Evolutionary conservation across 2,797 vertebrate genomes (phyloP).

Genomic region (Coregonus sp.): DNA sequence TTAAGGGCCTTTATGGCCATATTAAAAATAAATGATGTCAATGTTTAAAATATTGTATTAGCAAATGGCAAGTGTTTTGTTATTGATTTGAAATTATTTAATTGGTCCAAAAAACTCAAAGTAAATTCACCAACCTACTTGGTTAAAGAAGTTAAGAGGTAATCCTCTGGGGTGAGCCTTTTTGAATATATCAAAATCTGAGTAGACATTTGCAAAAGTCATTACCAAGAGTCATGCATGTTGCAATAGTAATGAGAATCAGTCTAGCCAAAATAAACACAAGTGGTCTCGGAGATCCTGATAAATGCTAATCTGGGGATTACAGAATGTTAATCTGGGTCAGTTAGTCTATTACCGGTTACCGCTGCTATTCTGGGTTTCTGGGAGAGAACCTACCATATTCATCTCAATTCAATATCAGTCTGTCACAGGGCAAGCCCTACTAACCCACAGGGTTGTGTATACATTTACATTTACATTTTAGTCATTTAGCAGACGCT

Average conservation of each 20-base stretch:
- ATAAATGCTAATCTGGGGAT: slow-evolving; percentile 71
- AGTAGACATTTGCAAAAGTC: neutral
- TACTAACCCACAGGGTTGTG: neutral
- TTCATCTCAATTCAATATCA: neutral
- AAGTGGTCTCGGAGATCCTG: slow-evolving; percentile 54
- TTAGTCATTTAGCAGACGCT: too few species aligned
- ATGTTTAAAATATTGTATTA: slow-evolving; percentile 5
- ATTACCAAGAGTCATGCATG: slow-evolving; percentile 6
- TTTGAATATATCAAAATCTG: neutral
- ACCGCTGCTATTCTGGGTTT: slow-evolving; percentile 13
- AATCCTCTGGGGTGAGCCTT: neutral
- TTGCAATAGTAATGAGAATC: slow-evolving; percentile 40
- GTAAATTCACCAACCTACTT: neutral
- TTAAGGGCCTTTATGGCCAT: slow-evolving; percentile 3
- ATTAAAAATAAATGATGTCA: slow-evolving; percentile 45
- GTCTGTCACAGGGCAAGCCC: neutral
- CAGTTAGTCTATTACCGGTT: slow-evolving; percentile 41
- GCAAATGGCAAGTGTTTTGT: neutral
- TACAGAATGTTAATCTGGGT: slow-evolving; percentile 67
- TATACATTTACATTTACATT: too few species aligned
- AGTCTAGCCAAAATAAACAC: slow-evolving; percentile 43
- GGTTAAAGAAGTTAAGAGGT: neutral
- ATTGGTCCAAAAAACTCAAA: neutral
- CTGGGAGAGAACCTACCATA: neutral
- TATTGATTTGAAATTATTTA: neutral